Percentiles rank a stretch among this genome's conserved stretches.
Conservation (phyloP, 2,797 vertebrate species). For the Sebastes melanostomus region DNA sequence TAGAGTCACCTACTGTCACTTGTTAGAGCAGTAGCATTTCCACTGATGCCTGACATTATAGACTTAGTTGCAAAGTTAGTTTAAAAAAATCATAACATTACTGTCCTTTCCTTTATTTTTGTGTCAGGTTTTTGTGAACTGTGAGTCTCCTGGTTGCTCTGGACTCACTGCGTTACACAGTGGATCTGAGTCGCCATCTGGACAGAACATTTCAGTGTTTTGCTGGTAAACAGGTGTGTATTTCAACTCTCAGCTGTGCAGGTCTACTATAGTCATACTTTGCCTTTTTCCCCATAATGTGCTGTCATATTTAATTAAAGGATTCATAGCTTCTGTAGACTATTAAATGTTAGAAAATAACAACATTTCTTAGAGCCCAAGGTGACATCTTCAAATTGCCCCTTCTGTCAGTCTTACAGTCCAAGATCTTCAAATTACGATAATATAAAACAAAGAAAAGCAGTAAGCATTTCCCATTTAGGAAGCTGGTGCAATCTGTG, state of each 20-base stretch:
- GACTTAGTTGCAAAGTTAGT: not conserved
- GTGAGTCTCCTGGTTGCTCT: not conserved
- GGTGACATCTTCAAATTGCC: not conserved
- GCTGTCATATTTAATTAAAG: not conserved
- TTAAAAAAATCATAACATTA: not conserved
- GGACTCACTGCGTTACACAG: not conserved
- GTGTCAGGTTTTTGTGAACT: slow-evolving; percentile 1
- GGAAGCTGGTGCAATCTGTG: not conserved
- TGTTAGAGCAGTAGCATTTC: not conserved
- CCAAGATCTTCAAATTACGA: not conserved
- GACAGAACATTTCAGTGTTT: not conserved
- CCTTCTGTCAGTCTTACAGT: not conserved
- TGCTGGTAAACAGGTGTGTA: slow-evolving; percentile 11
- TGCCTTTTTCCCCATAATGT: not conserved
- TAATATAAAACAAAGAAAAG: not conserved
- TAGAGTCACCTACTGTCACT: not conserved
- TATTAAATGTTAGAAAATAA: not conserved
- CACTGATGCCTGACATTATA: not conserved
- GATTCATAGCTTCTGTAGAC: not conserved
- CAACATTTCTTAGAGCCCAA: not conserved
- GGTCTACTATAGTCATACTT: too few relatives aligned
- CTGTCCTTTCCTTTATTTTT: not conserved
- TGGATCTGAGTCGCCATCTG: not conserved
- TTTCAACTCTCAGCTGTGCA: not conserved
- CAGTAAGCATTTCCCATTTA: not conserved